Evolutionary conservation across 1,140 invertebrate genomes (phyloP), one percentile per base, ranked within the genome.

Genomic region (Chironomus striatipennis): DNA sequence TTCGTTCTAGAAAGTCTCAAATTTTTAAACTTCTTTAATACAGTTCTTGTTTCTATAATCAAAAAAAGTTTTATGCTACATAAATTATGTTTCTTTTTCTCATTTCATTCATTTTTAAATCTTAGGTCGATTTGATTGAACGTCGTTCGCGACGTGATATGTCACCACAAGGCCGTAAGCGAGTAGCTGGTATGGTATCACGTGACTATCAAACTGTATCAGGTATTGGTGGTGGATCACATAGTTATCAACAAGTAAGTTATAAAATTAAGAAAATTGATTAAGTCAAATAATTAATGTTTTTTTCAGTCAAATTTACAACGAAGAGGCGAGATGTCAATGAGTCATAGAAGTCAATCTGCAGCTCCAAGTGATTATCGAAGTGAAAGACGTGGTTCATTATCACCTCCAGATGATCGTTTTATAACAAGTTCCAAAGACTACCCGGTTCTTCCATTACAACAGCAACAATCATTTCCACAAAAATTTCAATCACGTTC

Each of bases 401-500:
- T 82, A 7, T 82, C 81, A 72, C 81, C 81, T 47, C 81, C 81
- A 6, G 81, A 82, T 77, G 81, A 82, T 77, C 80, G 81, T 42
- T 82, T 81, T 75, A 79, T 79, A 77, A n/a, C 65, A 18, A 10
- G 65, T 18, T 20, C 65, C 17, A 70, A 70, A 70, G 81, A 82
- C 77, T 82, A 82, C 81, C 80, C 79, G 79, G 81, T 79, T 77
- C 80, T 82, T 81, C 81, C 81, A 80, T 77, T 80, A 74, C 79
- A 81, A 73, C 80, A 43, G 77, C 77, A 43, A 75, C 79, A 15
- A 73, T 72, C 79, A 76, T 85, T 85, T 76, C 82, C 85, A 70
- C 85, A 84, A 74, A 87, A 90, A 77, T 92, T 91, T 79, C 88
- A 90, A 79, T 93, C 92, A 42, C 88, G 92, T 57, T 96, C 93